Conservation (phyloP, 2,888 invertebrate species). For the Clusia tigrina region DNA sequence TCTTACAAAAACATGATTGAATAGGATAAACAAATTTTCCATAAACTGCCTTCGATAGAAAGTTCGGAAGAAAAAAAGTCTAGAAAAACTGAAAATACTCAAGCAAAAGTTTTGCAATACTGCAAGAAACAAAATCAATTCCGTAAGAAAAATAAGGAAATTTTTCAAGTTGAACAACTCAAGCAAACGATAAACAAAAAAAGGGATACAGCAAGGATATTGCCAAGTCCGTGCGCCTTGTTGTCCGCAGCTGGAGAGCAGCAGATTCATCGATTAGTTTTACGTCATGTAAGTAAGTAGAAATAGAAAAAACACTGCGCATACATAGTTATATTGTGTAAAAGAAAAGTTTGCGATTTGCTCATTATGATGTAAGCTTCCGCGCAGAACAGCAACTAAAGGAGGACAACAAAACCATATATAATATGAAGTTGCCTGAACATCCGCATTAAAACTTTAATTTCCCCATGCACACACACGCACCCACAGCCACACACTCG, state of each 20-base stretch:
- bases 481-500: background rate
- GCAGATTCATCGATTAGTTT: slow-evolving; percentile 23
- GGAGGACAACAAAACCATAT: background rate
- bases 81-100: too few species aligned
- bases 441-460: slow-evolving; percentile 1
- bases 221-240: background rate
- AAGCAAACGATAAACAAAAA: background rate
- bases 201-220: slow-evolving; percentile 6
- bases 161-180: background rate
- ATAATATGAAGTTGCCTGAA: background rate
- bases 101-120: too few species aligned
- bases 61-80: too few species aligned
- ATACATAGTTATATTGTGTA: background rate
- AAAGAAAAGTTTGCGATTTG: slow-evolving; percentile 25
- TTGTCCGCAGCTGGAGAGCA: slow-evolving; percentile 1
- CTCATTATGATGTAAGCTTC: slow-evolving; percentile 27
- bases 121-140: slow-evolving; percentile 22
- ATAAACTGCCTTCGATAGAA: too few species aligned
- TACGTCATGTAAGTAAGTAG: slow-evolving; percentile 8
- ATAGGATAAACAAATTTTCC: too few species aligned
- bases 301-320: slow-evolving; percentile 3
- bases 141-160: slow-evolving; percentile 15
- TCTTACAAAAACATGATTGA: too few species aligned
- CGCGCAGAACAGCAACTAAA: background rate
- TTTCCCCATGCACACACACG: slow-evolving; percentile 8